Evolutionary conservation across 2,113 vertebrate species (phyloP).

Genomic region (Dicerorhinus sumatrensis): DNA sequence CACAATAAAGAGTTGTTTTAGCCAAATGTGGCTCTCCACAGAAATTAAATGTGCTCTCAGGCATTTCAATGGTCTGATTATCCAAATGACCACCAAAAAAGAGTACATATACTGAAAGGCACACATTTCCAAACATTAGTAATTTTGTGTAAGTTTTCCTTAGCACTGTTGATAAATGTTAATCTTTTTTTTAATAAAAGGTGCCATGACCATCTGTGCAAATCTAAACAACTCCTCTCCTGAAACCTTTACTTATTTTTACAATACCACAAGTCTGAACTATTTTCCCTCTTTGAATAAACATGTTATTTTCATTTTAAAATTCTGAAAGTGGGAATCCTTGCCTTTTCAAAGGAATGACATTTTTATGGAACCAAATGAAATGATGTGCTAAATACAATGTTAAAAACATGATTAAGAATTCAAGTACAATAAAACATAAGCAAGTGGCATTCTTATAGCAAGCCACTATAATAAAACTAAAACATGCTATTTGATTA

Average conservation of each 20-base stretch:
- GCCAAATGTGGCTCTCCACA: slow-evolving; percentile 82
- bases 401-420: slow-evolving; percentile 92
- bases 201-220: slow-evolving; percentile 87
- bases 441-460: slow-evolving; percentile 88
- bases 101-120: slow-evolving; percentile 85
- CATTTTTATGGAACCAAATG: slow-evolving; percentile 84
- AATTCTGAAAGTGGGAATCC: slow-evolving; percentile 81
- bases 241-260: slow-evolving; percentile 87
- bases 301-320: slow-evolving; percentile 70
- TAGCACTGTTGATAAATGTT: slow-evolving; percentile 70
- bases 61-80: slow-evolving; percentile 63
- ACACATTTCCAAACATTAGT: slow-evolving; percentile 81
- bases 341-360: slow-evolving; percentile 88
- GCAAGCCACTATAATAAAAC: slow-evolving; percentile 89
- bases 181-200: slow-evolving; percentile 80
- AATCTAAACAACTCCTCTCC: slow-evolving; percentile 87
- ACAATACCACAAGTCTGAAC: slow-evolving; percentile 88
- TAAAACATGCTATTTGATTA: slow-evolving; percentile 87
- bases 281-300: slow-evolving; percentile 78
- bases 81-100: slow-evolving; percentile 75
- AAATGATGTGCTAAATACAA: slow-evolving; percentile 86
- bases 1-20: slow-evolving; percentile 76
- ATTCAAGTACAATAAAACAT: slow-evolving; percentile 90
- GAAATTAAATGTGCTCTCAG: slow-evolving; percentile 76
- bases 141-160: slow-evolving; percentile 79